Evolutionary conservation across 37 sponge, comb jelly and placozoan genomes (phyloP), one percentile per base, ranked within the genome.

Genomic region (Chondrilla cf. caribensis): DNA sequence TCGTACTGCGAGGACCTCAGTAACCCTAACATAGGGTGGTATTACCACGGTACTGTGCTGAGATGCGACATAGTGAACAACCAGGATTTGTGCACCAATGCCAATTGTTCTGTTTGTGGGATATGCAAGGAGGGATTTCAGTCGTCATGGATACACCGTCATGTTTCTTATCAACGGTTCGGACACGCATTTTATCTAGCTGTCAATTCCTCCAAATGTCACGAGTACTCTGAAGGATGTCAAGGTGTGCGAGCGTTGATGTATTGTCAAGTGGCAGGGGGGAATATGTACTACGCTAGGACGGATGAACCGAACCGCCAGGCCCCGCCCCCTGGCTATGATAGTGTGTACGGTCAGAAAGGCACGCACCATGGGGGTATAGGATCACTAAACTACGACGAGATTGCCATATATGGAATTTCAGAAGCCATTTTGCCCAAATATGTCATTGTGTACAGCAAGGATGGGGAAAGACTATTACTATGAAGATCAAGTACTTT

Each of bases 21-120:
- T 0, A 19, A 79, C 11, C 32, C 54, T 17, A 71, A 66, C 47
- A 58, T 81, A 14, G 91, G 83, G 28, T 38, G 85, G 39, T 66
- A 88, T 44, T 94, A 84, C 38, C 95, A 94, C 83, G 95, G 95
- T 7, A 94, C 95, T 9, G 79, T 58, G 29, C 57, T 94, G 28
- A 75, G 28, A 40, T 94, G 95, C 55, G 80, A 88, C 67, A 82
- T 94, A 29, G 26, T 59, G 3, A 24, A 7, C 31, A 81, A 41
- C 22, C 60, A 81, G 38, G 36, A 37, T 22, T 65, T 81, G 7
- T 94, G 95, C 55, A 78, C 21, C 33, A 54, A 80, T 37, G 0
- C 44, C 0, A 58, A 55, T 24, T 94, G 95, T 82, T 85, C 91
- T 36, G 72, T 90, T 2, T 94, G 95, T 77, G 86, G 91, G 8